Evolutionary conservation across 2,113 vertebrate species (phyloP).

Genomic region (Amblyopsis rosae): DNA sequence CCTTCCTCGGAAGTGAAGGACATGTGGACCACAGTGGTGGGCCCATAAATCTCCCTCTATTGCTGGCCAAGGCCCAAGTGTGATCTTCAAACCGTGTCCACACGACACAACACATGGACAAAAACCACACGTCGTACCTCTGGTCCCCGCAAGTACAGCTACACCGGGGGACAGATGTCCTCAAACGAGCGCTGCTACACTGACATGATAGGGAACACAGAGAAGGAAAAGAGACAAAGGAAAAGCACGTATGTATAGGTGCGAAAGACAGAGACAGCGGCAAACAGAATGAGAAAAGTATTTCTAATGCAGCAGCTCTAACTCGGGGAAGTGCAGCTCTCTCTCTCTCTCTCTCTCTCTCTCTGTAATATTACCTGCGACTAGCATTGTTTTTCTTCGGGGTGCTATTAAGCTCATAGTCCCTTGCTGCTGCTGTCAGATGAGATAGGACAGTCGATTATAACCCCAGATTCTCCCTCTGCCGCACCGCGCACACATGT

Average conservation of each 20-base stretch:
- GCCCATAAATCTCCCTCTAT: conserved; percentile 1
- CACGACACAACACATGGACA: conserved; percentile 26
- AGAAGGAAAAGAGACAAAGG: not conserved
- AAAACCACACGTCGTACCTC: conserved; percentile 43
- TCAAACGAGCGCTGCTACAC: not conserved
- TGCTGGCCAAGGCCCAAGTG: not conserved
- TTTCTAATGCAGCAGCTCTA: conserved; percentile 21
- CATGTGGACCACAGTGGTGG: not conserved
- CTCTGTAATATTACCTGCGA: conserved; percentile 16
- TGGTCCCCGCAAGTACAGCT: conserved; percentile 15
- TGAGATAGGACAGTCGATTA: conserved; percentile 39
- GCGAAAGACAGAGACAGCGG: not conserved
- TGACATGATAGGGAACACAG: not conserved
- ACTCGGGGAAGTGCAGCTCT: conserved; percentile 8
- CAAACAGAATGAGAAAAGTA: not conserved
- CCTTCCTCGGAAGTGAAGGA: not conserved
- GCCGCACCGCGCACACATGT: conserved; percentile 17
- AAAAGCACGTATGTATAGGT: not conserved
- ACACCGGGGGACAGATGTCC: conserved; percentile 14
- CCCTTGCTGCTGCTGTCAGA: conserved; percentile 46
- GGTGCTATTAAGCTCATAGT: conserved; percentile 45
- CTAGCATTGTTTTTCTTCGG: conserved; percentile 45
- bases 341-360: conserved; percentile 1
- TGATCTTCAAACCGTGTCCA: conserved; percentile 3
- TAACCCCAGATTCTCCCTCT: conserved; percentile 18